Base-by-base conservation (phyloP, 2,888 invertebrate genomes). In the Dolichopus griseipennis region DNA sequence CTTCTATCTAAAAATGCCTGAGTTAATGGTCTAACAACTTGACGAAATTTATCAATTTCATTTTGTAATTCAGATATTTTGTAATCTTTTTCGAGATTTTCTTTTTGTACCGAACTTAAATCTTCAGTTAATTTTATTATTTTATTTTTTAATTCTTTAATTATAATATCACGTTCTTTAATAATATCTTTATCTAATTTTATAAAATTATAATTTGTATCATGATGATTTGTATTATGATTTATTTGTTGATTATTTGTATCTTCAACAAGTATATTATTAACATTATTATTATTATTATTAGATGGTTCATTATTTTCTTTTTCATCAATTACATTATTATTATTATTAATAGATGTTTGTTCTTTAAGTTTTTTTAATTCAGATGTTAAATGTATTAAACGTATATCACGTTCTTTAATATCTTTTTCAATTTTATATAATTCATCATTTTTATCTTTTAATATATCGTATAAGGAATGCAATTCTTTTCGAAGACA, bases 41-140 rank as follows among this genome's bases (percentile, higher is more conserved):
- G 90, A 70, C 90, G 85, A 79, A 90, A 93, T 80, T 92, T 93
- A 77, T 93, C 93, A 75, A 94, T 89, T 83, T 93, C 92, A 78
- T 90, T 91, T 75, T 89, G 89, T 66, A 95, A 83, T 74, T 91
- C 88, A 70, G 88, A 85, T 73, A 95, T 92, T 71, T 88, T 87
- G 1, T 87, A 86, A 75, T 95, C 94, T 76, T 90, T 90, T 69
- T 90, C 89, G 7, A 73, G 69, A 43, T 76, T 76, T 66, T 76
- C 74, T 64, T 74, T 73, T 66, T 78, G 77, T 21, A 75, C 71
- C 21, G 73, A 74, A n/a, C 73, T 73, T 41, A 77, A 70, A 68
- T 78, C 76, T 61, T 75, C 75, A 15, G 75, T 76, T 61, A 78
- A 71, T 68, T 77, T 75, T 66, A 76, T 73, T 65, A 78, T 75